A percentile compares a stretch with the other conserved stretches of the same genome.
phyloP scores from a whole-genome alignment of 1,140 invertebrate genomes.

The Halotydeus destructor region DNA sequence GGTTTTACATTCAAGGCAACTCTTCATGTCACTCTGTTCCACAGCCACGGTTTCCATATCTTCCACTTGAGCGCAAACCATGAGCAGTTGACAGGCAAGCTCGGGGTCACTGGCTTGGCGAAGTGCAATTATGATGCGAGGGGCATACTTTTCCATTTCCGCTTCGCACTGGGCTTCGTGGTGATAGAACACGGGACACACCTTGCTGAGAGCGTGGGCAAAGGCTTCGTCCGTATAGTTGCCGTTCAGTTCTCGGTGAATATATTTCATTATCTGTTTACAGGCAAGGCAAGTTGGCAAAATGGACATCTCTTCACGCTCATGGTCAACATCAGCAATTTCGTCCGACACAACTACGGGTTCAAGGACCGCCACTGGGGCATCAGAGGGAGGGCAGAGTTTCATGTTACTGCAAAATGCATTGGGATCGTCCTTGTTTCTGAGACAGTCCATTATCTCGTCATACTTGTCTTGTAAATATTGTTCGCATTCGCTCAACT shows the following conservation, averaged over 20 bases:
- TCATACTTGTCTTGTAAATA: too few relatives aligned
- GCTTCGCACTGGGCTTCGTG: conserved; percentile 9
- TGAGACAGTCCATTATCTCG: too few relatives aligned
- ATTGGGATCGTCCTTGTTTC: too few relatives aligned
- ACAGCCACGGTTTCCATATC: not conserved
- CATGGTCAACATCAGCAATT: too few relatives aligned
- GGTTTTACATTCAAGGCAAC: conserved; percentile 13
- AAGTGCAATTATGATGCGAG: conserved; percentile 7
- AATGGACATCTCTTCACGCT: too few relatives aligned
- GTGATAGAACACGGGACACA: conserved; percentile 3
- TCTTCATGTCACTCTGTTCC: not conserved
- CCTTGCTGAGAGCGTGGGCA: conserved; percentile 7
- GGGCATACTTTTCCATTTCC: conserved; percentile 9
- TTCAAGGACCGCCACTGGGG: too few relatives aligned
- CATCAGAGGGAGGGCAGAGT: too few relatives aligned
- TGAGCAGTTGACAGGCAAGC: conserved; percentile 11
- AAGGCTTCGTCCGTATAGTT: conserved; percentile 14
- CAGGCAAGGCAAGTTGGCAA: conserved; percentile 12
- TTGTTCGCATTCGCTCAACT: not conserved
- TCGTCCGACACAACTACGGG: too few relatives aligned
- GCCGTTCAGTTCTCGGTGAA: conserved; percentile 11
- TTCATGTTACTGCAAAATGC: too few relatives aligned
- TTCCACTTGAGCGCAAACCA: conserved; percentile 7
- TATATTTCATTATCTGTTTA: conserved; percentile 11
- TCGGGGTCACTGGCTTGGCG: conserved; percentile 12